These are phyloP conservation scores for Myiotriccus ornatus DNA, from an alignment of 2,797 vertebrate species.

Conservation along the genomic window DNA sequence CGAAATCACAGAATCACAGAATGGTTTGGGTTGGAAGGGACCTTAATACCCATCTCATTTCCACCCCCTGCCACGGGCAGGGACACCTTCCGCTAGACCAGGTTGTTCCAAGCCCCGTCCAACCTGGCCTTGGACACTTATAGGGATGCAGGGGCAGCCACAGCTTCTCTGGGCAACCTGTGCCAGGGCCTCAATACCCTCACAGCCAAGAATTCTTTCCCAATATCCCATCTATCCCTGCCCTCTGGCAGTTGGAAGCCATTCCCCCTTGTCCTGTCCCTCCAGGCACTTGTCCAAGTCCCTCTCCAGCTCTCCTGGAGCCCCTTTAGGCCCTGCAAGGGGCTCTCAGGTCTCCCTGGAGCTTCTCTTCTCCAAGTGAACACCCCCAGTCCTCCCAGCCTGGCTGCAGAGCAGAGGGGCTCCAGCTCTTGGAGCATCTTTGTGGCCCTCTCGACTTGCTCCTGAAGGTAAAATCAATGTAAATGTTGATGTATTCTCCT, in stretches of 20 bases:
- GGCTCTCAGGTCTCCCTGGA: not conserved
- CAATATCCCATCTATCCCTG: fast-evolving
- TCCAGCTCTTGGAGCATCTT: not conserved
- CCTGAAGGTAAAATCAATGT: not conserved
- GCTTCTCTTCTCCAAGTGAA: not conserved
- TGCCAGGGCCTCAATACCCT: not conserved
- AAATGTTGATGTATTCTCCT: not conserved
- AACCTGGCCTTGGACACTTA: not conserved
- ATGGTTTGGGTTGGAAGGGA: not conserved
- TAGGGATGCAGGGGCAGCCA: not conserved
- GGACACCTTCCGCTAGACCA: not conserved
- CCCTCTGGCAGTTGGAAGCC: fast-evolving
- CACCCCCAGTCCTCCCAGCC: not conserved
- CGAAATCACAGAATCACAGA: not conserved
- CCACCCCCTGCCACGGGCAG: not conserved
- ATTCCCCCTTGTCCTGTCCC: not conserved
- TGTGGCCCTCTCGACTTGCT: fast-evolving
- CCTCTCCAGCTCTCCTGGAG: not conserved
- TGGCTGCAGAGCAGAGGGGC: not conserved
- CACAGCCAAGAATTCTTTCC: fast-evolving
- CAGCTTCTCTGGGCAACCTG: not conserved
- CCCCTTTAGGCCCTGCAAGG: not conserved
- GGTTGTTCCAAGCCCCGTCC: not conserved
- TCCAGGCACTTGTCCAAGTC: not conserved
- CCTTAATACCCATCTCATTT: fast-evolving